Evolutionary conservation across 2,888 invertebrate genomes (phyloP).

Genomic region (Dryadula phaetusa): DNA sequence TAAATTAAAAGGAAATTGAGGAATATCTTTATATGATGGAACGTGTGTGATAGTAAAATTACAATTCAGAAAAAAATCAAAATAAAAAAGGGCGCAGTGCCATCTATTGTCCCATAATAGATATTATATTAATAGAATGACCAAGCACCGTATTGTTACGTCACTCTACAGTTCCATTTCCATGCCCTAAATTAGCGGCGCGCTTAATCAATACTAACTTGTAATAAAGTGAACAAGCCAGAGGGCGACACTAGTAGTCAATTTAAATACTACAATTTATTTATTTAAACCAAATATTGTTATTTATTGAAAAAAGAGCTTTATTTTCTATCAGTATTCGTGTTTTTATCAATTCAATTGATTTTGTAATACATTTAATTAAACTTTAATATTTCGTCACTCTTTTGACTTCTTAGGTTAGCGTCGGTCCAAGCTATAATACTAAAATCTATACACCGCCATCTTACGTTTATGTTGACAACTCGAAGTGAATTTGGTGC

Average conservation of each 20-base stretch:
- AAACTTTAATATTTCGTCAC: slow-evolving; percentile 33
- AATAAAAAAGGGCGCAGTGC: slow-evolving; percentile 50
- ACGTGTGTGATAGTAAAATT: neutral
- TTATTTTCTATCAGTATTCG: slow-evolving; percentile 9
- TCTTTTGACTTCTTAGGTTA: slow-evolving; percentile 40
- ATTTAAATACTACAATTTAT: slow-evolving; percentile 24
- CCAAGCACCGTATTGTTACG: slow-evolving; percentile 56
- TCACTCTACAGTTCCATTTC: slow-evolving; percentile 52
- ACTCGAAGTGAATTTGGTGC: slow-evolving; percentile 66
- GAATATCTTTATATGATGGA: too few relatives aligned
- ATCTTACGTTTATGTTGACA: slow-evolving; percentile 76
- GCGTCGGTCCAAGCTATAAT: slow-evolving; percentile 41
- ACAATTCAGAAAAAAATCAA: neutral
- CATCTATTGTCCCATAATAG: slow-evolving; percentile 64
- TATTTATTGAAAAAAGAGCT: neutral
- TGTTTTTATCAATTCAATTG: neutral
- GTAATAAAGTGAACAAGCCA: slow-evolving; percentile 45
- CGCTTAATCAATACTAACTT: slow-evolving; percentile 65
- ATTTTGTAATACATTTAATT: neutral
- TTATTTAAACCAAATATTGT: neutral
- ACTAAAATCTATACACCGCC: slow-evolving; percentile 69
- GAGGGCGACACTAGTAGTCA: slow-evolving; percentile 68
- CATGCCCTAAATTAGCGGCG: slow-evolving; percentile 63
- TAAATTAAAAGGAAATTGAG: too few relatives aligned
- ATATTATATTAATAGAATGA: slow-evolving; percentile 54